Evolutionary conservation across 2,888 invertebrate species (phyloP), one percentile per base, ranked within the genome.

Genomic region (Aphodius granarius): DNA sequence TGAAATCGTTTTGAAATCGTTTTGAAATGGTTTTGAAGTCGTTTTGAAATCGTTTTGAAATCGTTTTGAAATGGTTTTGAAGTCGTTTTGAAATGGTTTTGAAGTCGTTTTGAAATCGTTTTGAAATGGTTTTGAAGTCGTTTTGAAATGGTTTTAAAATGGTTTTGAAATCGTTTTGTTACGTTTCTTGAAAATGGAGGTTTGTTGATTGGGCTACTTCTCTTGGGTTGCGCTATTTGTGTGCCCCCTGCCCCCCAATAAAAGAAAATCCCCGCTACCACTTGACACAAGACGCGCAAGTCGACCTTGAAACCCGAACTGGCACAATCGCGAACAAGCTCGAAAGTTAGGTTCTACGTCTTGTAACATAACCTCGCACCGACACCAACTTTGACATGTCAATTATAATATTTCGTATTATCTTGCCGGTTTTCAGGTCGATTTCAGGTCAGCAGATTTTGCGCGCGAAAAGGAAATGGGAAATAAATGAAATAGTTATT

Each of bases 221-320:
- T 84, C 82, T 86, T 86, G 86, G 86, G 85, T 86, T 86, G 85
- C 84, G 85, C 86, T 82, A 80, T 81, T 82, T 82, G 81, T 82
- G 83, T 84, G 82, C 84, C 84, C 84, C 82, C 80, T 80, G 81
- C 81, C 75, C 43, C 43, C n/a, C n/a, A n/a, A n/a, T n/a, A n/a
- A n/a, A n/a, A n/a, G 13, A 43, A 43, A 43, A 43, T 43, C 43
- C 43, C 43, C 43, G 43, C 43, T 43, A 43, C 43, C 43, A 43
- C 43, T 43, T 43, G 43, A 43, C 43, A 43, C 43, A 43, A 43
- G 9, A 43, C 43, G 6, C 43, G 43, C 43, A 13, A 9, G 1
- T 43, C 43, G 43, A 43, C 43, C 9, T 43, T 43, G 6, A 43
- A 6, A 13, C 43, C 43, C 43, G 13, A 1, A 43, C 43, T n/a